Evolutionary conservation across 2,797 vertebrate genomes (phyloP), one percentile per base, ranked within the genome.

Genomic region (Rachycentron canadum): DNA sequence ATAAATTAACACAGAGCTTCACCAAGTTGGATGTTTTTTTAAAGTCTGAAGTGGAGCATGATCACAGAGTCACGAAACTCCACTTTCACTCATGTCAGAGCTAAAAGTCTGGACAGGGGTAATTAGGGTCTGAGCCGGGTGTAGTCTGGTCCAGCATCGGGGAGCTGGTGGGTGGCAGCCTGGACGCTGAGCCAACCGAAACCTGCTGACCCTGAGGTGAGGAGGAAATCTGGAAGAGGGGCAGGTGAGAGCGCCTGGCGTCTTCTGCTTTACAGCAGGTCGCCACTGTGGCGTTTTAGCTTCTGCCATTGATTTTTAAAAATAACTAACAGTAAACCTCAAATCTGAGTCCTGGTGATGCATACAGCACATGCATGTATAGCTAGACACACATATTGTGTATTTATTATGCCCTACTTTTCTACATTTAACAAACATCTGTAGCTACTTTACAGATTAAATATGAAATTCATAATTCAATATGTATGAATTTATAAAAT

Each of bases 1-100:
- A 38, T 77, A 82, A 79, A 79, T 71, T 34, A 56, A 65, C 43
- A 43, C 38, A 0, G 34, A 70, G 69, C 69, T 76, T 58, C 61
- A 65, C 40, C 38, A 38, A 55, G 57, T 4, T 23, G 10, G 45
- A n/a, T n/a, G n/a, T n/a, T 50, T 74, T 74, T 47, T 43, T 58
- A 26, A 69, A 65, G 61, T 68, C 45, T 57, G 34, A 72, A 32
- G 52, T 41, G 72, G 30, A 62, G 66, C 50, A 32, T 32, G 72
- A 78, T 76, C 71, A 69, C 74, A 66, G 63, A 69, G 30, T 47
- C 26, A 14, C 52, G 73, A 74, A 63, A 50, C 28, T 41, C 8
- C 58, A 60, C 69, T 43, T 26, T 57, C 26, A 64, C 55, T 78
- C 68, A 64, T 47, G 67, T 81, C 66, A 75, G 66, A 62, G 19